phyloP scores from a whole-genome alignment of 2,113 vertebrate genomes.

The Python bivittatus region DNA sequence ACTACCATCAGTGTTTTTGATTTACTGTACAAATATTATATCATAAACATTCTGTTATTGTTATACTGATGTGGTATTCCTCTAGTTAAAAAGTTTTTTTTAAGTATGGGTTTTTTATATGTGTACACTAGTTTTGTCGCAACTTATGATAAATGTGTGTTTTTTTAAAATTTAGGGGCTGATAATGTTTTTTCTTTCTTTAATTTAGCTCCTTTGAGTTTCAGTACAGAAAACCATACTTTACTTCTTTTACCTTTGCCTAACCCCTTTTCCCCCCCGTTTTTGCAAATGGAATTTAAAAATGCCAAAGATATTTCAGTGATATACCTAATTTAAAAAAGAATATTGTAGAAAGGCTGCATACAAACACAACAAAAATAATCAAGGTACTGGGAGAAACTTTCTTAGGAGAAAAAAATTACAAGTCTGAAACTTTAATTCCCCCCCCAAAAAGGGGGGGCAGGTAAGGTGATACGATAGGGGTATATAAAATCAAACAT shows the following conservation, averaged over 20 bases:
- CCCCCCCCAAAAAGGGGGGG: neutral
- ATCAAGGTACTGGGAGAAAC: neutral
- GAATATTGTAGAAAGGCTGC: neutral
- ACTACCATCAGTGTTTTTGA: conserved; percentile 38
- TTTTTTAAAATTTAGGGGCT: conserved; percentile 49
- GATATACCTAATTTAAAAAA: conserved; percentile 10
- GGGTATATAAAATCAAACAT: neutral
- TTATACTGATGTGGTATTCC: conserved; percentile 29
- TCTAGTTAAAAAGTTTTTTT: conserved; percentile 50
- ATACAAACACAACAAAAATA: neutral
- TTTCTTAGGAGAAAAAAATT: neutral
- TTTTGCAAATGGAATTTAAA: conserved; percentile 20
- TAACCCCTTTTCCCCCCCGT: too few species aligned
- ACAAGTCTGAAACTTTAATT: neutral
- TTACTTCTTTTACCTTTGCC: neutral
- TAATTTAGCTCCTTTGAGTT: conserved; percentile 56
- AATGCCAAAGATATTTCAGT: conserved; percentile 22
- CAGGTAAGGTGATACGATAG: neutral
- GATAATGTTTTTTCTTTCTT: conserved; percentile 54
- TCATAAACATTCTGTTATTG: conserved; percentile 36
- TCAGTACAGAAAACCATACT: conserved; percentile 39
- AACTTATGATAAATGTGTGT: conserved; percentile 60
- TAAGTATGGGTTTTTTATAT: conserved; percentile 49
- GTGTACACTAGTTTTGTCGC: conserved; percentile 43
- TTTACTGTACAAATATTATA: conserved; percentile 57